Percentiles rank a stretch among this genome's conserved stretches.
Conservation (phyloP, 2,888 invertebrate species). For the Mellilla xanthometata region DNA sequence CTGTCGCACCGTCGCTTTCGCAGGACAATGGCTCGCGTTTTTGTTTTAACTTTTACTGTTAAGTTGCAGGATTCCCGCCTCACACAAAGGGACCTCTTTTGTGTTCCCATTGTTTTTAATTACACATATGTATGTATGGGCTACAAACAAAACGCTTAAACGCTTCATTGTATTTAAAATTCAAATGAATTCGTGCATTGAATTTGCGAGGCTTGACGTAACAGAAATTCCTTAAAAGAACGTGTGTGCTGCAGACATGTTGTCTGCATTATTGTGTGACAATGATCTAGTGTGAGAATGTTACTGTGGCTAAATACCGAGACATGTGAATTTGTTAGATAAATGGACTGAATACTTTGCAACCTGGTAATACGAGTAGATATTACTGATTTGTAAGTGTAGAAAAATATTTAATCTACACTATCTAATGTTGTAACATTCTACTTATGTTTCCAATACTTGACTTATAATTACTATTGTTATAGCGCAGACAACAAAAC, state of each 20-base stretch:
- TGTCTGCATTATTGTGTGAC: conserved; percentile 27
- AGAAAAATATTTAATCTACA: no score
- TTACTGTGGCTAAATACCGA: conserved; percentile 9
- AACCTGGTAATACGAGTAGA: no score
- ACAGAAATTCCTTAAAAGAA: conserved; percentile 24
- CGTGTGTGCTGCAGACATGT: conserved; percentile 25
- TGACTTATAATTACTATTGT: no score
- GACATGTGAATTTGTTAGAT: conserved; percentile 7
- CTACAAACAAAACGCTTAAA: conserved; percentile 37
- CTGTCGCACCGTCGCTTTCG: conserved; percentile 53
- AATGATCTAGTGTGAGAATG: conserved; percentile 19
- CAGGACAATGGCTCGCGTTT: conserved; percentile 58
- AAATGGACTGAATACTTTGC: conserved; percentile 9
- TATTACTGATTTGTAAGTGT: no score
- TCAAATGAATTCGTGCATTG: conserved; percentile 40
- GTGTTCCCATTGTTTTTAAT: conserved; percentile 45
- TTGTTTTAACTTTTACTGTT: conserved; percentile 54
- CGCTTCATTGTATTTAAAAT: conserved; percentile 41
- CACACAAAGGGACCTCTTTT: conserved; percentile 41
- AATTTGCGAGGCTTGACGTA: conserved; percentile 30
- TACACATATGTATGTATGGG: conserved; percentile 37
- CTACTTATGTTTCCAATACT: no score
- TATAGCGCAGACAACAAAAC: no score
- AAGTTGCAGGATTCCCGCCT: conserved; percentile 40
- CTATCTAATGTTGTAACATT: no score